A percentile compares a stretch with the other conserved stretches of the same genome.
phyloP scores from a whole-genome alignment of 2,797 vertebrate genomes.

The Sparidentex hasta region DNA sequence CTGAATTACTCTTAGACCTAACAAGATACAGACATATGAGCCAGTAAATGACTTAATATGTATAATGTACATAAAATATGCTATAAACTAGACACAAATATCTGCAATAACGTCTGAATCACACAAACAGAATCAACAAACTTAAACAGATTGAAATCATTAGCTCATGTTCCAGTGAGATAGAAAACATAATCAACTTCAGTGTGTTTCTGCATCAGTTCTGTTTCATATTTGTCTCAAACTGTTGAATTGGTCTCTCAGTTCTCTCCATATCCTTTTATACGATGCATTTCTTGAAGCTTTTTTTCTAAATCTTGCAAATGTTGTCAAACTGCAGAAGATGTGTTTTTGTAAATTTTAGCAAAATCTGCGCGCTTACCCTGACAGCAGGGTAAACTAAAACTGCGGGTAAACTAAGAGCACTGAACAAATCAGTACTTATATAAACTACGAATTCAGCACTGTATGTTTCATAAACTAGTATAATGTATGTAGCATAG shows the following conservation, averaged over 20 bases:
- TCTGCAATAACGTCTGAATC: not conserved
- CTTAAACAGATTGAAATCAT: not conserved
- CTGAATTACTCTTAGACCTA: not conserved
- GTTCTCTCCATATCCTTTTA: not conserved
- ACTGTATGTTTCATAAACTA: not conserved
- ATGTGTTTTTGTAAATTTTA: not conserved
- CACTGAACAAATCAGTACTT: not conserved
- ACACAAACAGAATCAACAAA: not conserved
- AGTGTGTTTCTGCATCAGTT: too few relatives aligned
- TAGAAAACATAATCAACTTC: not conserved
- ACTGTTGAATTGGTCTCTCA: not conserved
- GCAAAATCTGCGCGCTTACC: not conserved
- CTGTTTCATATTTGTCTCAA: not conserved
- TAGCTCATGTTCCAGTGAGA: not conserved
- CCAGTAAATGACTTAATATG: not conserved
- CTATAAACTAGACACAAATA: not conserved
- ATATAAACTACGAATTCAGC: not conserved
- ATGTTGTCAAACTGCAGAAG: not conserved
- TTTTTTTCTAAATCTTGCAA: not conserved
- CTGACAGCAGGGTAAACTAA: not conserved
- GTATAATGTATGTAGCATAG: not conserved
- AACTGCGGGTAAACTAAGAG: not conserved
- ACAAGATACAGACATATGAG: not conserved
- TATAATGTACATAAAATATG: not conserved
- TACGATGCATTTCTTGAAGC: not conserved